Percentiles rank a stretch among this genome's conserved stretches.
phyloP scores from a whole-genome alignment of 35 echinoderm and acorn worm species.

The Strongylocentrotus purpuratus region DNA sequence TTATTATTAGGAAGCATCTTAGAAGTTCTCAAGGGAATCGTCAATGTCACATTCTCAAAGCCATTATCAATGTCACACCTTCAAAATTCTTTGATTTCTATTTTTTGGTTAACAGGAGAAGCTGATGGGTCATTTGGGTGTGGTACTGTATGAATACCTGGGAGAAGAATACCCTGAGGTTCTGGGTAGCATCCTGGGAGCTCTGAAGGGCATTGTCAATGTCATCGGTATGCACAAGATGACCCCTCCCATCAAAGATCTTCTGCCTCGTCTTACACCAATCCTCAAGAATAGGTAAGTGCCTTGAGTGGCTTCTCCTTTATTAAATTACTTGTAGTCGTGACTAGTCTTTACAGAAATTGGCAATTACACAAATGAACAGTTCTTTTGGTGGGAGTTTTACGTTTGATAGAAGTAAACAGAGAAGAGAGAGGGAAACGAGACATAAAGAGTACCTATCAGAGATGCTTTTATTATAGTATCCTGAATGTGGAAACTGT shows the following conservation, averaged over 20 bases:
- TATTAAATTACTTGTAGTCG: background rate
- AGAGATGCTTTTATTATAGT: too few species aligned
- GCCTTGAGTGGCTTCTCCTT: background rate
- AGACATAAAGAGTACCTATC: too few species aligned
- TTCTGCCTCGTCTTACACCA: constrained; percentile 88
- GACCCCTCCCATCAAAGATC: constrained; percentile 98
- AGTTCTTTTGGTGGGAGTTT: too few species aligned
- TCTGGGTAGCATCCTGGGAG: constrained; percentile 93
- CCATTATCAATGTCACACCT: background rate
- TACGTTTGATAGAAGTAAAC: too few species aligned
- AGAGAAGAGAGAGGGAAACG: too few species aligned
- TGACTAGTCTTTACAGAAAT: too few species aligned
- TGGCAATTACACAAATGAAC: too few species aligned
- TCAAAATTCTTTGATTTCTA: constrained; percentile 1
- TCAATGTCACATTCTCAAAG: constrained; percentile 56
- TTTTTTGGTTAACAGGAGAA: constrained; percentile 75
- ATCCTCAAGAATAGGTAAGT: constrained; percentile 98
- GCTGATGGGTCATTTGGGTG: constrained; percentile 99
- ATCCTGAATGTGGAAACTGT: too few species aligned
- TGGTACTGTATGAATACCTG: constrained; percentile 95
- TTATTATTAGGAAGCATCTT: constrained; percentile 95
- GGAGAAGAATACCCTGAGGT: constrained; percentile 99
- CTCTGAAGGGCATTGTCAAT: constrained; percentile 97
- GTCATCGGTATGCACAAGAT: constrained; percentile 99
- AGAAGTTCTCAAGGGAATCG: constrained; percentile 83